Conservation (phyloP, 1,140 invertebrate species). For the Babylonia areolata region DNA sequence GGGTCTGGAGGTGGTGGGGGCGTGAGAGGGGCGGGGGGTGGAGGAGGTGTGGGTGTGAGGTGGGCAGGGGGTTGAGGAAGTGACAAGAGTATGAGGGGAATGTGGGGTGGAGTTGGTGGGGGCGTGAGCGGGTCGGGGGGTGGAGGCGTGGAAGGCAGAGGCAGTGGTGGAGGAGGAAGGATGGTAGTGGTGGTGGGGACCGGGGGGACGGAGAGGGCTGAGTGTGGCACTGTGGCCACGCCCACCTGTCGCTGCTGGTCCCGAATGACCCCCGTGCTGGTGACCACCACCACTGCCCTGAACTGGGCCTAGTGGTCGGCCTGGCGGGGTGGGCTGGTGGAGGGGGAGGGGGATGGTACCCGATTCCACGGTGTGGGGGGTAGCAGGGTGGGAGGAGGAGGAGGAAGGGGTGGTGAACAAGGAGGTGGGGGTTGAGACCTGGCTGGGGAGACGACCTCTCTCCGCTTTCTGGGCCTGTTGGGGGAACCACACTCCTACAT, state of each 20-base stretch:
- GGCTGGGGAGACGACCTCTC: not conserved
- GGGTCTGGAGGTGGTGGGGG: not conserved
- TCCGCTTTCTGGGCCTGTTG: slow-evolving; percentile 25
- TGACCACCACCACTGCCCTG: not conserved
- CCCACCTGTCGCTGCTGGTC: too few species aligned
- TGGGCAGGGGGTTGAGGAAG: not conserved
- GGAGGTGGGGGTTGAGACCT: not conserved
- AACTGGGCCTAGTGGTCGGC: not conserved
- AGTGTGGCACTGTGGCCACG: not conserved
- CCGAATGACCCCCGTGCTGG: not conserved
- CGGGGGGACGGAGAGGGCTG: not conserved
- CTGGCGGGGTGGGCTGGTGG: not conserved
- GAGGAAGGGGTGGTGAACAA: not conserved
- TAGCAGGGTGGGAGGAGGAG: not conserved
- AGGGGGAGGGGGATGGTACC: not conserved
- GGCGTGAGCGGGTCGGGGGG: not conserved
- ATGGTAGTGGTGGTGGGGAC: not conserved
- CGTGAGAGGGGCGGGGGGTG: not conserved
- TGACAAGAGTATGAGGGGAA: too few species aligned
- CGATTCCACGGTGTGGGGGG: not conserved
- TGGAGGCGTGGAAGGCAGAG: not conserved
- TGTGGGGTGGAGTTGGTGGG: too few species aligned
- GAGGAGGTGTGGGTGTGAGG: not conserved
- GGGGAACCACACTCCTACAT: not conserved
- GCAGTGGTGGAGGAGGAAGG: not conserved